phyloP scores from a whole-genome alignment of 2,113 vertebrate species.

The Engystomops pustulosus region DNA sequence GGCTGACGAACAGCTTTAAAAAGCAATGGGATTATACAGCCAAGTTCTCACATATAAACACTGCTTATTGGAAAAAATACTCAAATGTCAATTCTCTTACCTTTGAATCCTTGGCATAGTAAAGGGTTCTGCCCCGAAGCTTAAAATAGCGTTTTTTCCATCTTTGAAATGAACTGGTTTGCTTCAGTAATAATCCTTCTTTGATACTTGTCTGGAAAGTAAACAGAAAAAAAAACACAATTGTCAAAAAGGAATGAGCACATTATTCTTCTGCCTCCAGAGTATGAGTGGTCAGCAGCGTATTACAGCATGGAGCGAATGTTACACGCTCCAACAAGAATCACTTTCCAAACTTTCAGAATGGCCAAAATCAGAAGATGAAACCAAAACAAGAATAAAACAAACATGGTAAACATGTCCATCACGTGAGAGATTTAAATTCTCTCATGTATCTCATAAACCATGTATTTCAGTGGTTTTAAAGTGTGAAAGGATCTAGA shows the following conservation, averaged over 20 bases:
- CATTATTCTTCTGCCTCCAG: conserved; percentile 25
- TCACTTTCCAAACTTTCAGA: not conserved
- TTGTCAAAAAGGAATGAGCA: conserved; percentile 62
- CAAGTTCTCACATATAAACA: not conserved
- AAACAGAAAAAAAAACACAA: conserved; percentile 58
- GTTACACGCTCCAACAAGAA: not conserved
- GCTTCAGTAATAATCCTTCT: conserved; percentile 94
- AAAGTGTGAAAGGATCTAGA: no score
- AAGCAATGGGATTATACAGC: not conserved
- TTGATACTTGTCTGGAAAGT: conserved; percentile 91
- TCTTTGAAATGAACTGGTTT: conserved; percentile 99
- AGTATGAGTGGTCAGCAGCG: not conserved
- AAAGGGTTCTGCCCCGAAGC: conserved; percentile 93
- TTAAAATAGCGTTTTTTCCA: conserved; percentile 99
- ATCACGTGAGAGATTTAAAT: no score
- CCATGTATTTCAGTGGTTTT: no score
- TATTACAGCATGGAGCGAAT: not conserved
- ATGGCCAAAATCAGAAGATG: not conserved
- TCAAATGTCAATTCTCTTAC: conserved; percentile 69
- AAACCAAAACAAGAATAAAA: no score
- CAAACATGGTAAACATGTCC: no score
- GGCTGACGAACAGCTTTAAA: not conserved
- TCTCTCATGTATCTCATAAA: no score
- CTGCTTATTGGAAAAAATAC: conserved; percentile 22
- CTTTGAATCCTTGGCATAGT: conserved; percentile 99